Evolutionary conservation across 2,113 vertebrate species (phyloP), one percentile per base, ranked within the genome.

Genomic region (Accipiter virgatus): DNA sequence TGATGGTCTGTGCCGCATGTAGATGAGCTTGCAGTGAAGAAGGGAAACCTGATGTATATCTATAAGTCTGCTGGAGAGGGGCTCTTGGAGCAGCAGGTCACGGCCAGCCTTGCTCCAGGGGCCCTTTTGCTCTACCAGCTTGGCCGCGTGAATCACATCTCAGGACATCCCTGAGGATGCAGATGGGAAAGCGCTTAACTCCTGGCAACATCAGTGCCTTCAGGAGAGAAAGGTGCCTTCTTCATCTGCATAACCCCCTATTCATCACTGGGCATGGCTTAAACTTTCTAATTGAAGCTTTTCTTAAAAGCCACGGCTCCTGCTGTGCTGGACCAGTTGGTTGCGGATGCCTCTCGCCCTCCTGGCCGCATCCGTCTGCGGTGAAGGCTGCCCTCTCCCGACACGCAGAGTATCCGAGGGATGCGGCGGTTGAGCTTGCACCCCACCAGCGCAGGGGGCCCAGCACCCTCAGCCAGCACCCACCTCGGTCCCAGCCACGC

Each of bases 321-420:
- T 1, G 4, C 25, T 6, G 55, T 21, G 58, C 78, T 6, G 43
- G 93, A 20, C 48, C 2, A 3, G 27, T 9, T 36, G 47, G 55
- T 2, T 15, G 68, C 2, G 2, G 77, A 22, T 42, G 84, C 25
- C 21, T 80, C 26, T 61, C 6, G 0, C 48, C 42, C 53, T 68
- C 55, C 47, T 4, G 1, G 32, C 31, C 2, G 3, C 70, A 32
- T 45, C 82, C 48, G 20, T 62, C 34, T 0, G 25, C 0, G 68
- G 97, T 13, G 3, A 43, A 82, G 88, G 84, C 67, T 59, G 96
- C 97, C 98, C 97, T 97, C 98, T 97, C 77, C 95, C 42, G 97
- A 97, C 70, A 16, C 4, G 2, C 26, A 1, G 12, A 32, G 17
- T 1, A 47, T 16, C 52, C 22, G 34, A 55, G 78, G 45, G 78